A percentile compares a stretch with the other conserved stretches of the same genome.
Conservation (phyloP, 2,888 invertebrate species). For the Hanleya hanleyi region DNA sequence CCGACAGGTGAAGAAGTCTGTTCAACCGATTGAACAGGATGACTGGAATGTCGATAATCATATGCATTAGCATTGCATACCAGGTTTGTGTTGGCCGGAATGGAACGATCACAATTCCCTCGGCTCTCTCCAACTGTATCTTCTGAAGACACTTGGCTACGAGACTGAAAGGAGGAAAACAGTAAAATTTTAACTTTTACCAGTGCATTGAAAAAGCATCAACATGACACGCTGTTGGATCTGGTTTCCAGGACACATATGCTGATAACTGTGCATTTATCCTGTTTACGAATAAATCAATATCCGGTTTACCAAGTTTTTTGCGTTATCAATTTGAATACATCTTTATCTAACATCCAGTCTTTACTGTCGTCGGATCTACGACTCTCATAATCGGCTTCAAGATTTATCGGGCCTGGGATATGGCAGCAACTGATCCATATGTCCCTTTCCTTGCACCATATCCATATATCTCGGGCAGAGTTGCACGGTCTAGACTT, state of each 20-base stretch:
- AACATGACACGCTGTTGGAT: conserved; percentile 8
- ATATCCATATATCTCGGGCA: conserved; percentile 13
- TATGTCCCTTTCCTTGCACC: conserved; percentile 13
- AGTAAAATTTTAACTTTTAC: conserved; percentile 4
- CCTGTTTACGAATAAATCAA: conserved; percentile 22
- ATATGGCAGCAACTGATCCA: conserved; percentile 9
- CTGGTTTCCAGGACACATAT: conserved; percentile 19
- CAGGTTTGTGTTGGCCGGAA: conserved; percentile 33
- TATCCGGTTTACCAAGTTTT: conserved; percentile 4
- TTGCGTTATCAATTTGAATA: not conserved
- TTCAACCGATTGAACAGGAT: not conserved
- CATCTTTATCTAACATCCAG: conserved; percentile 13
- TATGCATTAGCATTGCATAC: conserved; percentile 31
- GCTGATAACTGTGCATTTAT: conserved; percentile 13
- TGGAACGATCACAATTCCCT: conserved; percentile 27
- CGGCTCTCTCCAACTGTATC: conserved; percentile 26
- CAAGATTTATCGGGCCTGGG: conserved; percentile 13
- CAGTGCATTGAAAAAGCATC: conserved; percentile 37
- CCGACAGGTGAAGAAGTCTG: not conserved
- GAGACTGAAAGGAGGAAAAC: conserved; percentile 26
- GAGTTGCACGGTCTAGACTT: conserved; percentile 2
- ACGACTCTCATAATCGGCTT: conserved; percentile 9
- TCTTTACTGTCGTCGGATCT: conserved; percentile 3
- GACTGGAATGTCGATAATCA: not conserved
- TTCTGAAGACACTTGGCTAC: conserved; percentile 26